Evolutionary conservation across 2,888 invertebrate species (phyloP), one percentile per base, ranked within the genome.

Genomic region (Athetis lepigone): DNA sequence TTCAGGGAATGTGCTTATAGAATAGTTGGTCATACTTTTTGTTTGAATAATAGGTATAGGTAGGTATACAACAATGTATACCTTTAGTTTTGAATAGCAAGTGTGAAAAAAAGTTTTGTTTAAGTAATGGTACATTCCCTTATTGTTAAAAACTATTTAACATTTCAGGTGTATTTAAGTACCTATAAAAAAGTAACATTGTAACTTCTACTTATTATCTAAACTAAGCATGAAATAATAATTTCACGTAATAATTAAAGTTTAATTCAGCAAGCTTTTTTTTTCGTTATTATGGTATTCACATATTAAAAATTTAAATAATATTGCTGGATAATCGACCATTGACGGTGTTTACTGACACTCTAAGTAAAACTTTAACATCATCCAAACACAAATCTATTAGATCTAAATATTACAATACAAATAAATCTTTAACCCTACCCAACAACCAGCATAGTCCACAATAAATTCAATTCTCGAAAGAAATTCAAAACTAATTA

Each of bases 401-500:
- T 13, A 33, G 33, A 4, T 8, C 27, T 4, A 4, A 33, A 4
- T 3, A 13, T n/a, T n/a, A 7, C 9, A 47, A 33, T 58, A 39
- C 43, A 43, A 39, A 58, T 50, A 67, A 50, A 49, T 45, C 16
- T 39, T 36, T 18, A 43, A n/a, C 21, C n/a, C 13, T 13, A 4
- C 4, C 13, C 1, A 2, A 43, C 42, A 67, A 67, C 36, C 11
- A 52, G 4, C 25, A 52, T 39, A 33, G n/a, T 51, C 23, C 13
- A 52, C 39, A 43, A 63, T 57, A 42, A 51, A 65, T 59, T 59
- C 36, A 66, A 58, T 55, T 39, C 43, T 60, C 65, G n/a, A n/a
- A n/a, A 65, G 64, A 70, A 79, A 82, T 82, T 77, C 76, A 66
- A 85, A 81, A 80, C 78, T 79, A 84, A 88, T 88, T 85, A 84